These are phyloP conservation scores for Lumbricus terrestris DNA, from an alignment of 2,888 invertebrate genomes.

Conservation along the genomic window DNA sequence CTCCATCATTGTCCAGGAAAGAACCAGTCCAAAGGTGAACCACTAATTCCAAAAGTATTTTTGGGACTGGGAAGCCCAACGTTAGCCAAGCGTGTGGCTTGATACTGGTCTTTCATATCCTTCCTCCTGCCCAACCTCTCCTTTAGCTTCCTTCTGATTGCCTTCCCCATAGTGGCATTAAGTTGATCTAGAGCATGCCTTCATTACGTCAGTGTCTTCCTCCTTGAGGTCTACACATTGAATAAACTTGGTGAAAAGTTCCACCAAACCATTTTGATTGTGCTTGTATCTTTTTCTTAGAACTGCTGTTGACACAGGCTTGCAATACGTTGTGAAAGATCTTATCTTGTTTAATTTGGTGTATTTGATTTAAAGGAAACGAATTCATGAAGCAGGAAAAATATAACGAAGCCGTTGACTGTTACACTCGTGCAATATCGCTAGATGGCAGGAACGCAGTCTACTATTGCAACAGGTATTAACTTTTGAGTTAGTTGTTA, in stretches of 20 bases:
- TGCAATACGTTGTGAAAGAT: neutral
- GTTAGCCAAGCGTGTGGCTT: neutral
- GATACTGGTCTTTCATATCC: neutral
- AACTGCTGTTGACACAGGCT: no score
- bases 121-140: neutral
- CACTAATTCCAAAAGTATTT: no score
- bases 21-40: no score
- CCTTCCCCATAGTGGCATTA: neutral
- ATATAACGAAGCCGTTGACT: slow-evolving; percentile 73
- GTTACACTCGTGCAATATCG: slow-evolving; percentile 85
- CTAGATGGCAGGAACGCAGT: slow-evolving; percentile 86
- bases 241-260: no score
- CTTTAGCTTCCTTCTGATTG: neutral
- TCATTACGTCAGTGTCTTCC: neutral
- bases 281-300: no score
- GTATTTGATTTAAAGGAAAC: slow-evolving; percentile 55
- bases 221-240: neutral
- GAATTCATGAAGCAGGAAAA: slow-evolving; percentile 80
- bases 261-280: no score
- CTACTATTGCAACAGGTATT: slow-evolving; percentile 83
- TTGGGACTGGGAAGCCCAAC: neutral
- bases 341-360: neutral
- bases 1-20: no score
- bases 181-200: neutral
- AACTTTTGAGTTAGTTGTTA: neutral